Percentiles rank a stretch among this genome's conserved stretches.
Evolutionary conservation across 37 sponge, comb jelly and placozoan species (phyloP).

Genomic region (Cliona cf. orientalis): DNA sequence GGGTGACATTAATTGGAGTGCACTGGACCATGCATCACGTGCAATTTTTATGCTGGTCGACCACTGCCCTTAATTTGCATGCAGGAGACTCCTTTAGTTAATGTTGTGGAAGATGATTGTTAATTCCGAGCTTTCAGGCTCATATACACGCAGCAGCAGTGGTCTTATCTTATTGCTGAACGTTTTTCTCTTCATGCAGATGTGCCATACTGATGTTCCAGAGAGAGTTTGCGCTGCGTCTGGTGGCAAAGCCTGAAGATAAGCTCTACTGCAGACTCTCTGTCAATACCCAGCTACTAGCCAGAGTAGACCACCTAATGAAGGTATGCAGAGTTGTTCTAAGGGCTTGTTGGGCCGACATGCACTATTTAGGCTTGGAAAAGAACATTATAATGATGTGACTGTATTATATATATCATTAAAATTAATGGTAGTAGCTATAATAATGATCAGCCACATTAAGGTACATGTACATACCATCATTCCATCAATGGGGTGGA

Average conservation of each 20-base stretch:
- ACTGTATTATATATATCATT: background rate
- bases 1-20: too few relatives aligned
- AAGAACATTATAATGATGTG: background rate
- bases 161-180: background rate
- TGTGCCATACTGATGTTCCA: slow-evolving; percentile 98
- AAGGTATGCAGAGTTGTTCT: slow-evolving; percentile 84
- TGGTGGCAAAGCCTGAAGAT: slow-evolving; percentile 95
- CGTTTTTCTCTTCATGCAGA: slow-evolving; percentile 4
- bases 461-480: background rate
- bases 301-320: slow-evolving; percentile 94
- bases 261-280: slow-evolving; percentile 97
- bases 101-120: background rate
- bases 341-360: too few relatives aligned
- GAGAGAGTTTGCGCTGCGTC: slow-evolving; percentile 95
- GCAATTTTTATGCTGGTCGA: too few relatives aligned
- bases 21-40: too few relatives aligned
- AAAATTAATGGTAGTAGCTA: too few relatives aligned
- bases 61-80: too few relatives aligned
- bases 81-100: background rate
- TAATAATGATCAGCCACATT: background rate
- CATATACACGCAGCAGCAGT: background rate
- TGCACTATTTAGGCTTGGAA: too few relatives aligned
- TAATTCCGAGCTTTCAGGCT: background rate
- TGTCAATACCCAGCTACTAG: slow-evolving; percentile 93
- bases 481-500: background rate